Conservation (phyloP, 2,113 vertebrate species). For the Apeltes quadracus region DNA sequence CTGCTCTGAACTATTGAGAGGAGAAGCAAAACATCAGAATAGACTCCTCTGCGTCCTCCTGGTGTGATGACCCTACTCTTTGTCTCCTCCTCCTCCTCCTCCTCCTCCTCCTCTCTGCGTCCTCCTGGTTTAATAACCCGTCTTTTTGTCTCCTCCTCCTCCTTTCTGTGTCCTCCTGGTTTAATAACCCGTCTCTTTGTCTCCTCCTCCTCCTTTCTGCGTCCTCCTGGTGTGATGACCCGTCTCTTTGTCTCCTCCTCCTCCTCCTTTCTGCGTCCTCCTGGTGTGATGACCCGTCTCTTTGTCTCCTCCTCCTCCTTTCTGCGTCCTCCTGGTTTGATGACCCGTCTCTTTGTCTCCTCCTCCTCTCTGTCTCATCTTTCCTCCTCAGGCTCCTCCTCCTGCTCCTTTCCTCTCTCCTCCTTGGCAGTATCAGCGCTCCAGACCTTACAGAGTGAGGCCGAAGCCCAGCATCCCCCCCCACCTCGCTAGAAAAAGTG, state of each 20-base stretch:
- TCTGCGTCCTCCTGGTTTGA: neutral
- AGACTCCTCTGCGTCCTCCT: neutral
- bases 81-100: neutral
- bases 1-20: neutral
- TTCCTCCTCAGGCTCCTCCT: constrained; percentile 51
- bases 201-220: neutral
- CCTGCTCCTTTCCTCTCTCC: constrained; percentile 71
- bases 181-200: neutral
- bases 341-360: neutral
- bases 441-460: constrained; percentile 66
- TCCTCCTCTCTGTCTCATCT: constrained; percentile 2
- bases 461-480: constrained; percentile 65
- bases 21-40: neutral
- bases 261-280: neutral
- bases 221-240: neutral
- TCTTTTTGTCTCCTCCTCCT: neutral
- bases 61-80: neutral
- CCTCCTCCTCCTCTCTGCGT: neutral
- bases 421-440: constrained; percentile 78
- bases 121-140: neutral
- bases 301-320: neutral
- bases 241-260: neutral
- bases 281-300: neutral
- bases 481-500: constrained; percentile 66
- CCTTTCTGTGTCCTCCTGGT: neutral